Evolutionary conservation across 2,888 invertebrate genomes (phyloP), one percentile per base, ranked within the genome.

Genomic region (Amiota communis): DNA sequence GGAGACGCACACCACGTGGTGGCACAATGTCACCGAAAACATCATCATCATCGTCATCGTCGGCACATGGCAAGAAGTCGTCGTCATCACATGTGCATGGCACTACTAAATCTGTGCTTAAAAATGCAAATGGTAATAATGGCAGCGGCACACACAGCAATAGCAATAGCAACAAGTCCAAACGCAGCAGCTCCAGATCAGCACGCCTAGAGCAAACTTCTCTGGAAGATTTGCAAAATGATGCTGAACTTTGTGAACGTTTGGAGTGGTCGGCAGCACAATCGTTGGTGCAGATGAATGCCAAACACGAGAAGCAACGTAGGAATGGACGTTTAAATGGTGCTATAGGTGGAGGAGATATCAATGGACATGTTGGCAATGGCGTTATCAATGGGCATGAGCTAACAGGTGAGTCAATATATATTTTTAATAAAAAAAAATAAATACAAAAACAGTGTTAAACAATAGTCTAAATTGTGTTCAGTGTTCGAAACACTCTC

Each of bases 231-330:
- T 46, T 46, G 63, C 72, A 78, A 72, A 78, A 77, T 75, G 82
- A 80, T 78, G 80, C 79, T 61, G 83, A 87, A 70, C 76, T 85
- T 36, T 88, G 88, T 73, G 87, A 87, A 73, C 84, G 87, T 17
- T 79, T 89, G 74, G 89, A 89, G 77, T 89, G 89, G 89, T 88
- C 88, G 57, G 89, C 89, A 53, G 89, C 89, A 70, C 89, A 89
- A 75, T 89, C 89, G 69, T 77, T 89, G 73, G 88, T 89, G 72
- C 88, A 89, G 83, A 88, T 89, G 86, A 89, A 88, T 81, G 85
- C 86, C 72, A 88, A 89, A 79, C 83, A 83, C 77, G 87, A 88
- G 59, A 87, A 87, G 59, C 84, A 81, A 68, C 83, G 87, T 47
- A 76, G 76, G 51, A 73, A 20, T 51, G 51, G 67, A 10, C 74